Evolutionary conservation across 2,888 invertebrate species (phyloP).

Genomic region (Pinctada fucata): DNA sequence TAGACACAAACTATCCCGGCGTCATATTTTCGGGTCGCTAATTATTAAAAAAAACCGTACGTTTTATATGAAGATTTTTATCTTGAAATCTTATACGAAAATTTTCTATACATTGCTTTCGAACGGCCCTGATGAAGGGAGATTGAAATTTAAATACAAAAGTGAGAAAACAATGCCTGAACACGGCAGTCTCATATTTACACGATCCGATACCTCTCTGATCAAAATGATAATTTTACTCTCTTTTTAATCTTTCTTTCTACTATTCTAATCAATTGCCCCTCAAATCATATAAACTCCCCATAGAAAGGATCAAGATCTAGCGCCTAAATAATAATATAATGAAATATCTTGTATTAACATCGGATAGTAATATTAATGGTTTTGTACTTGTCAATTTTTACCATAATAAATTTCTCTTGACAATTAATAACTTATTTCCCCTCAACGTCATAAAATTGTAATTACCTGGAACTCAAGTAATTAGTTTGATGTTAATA

Average conservation of each 20-base stretch:
- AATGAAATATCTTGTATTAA: too few species aligned
- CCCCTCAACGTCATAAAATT: too few species aligned
- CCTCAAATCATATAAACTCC: too few species aligned
- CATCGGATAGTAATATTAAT: too few species aligned
- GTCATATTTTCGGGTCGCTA: slow-evolving; percentile 38
- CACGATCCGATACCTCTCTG: slow-evolving; percentile 32
- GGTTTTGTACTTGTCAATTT: too few species aligned
- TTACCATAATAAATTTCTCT: too few species aligned
- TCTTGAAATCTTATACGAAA: slow-evolving; percentile 39
- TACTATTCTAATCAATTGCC: too few species aligned
- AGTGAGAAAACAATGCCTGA: slow-evolving; percentile 18
- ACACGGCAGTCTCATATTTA: slow-evolving; percentile 31
- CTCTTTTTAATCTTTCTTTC: background rate
- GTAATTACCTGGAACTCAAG: too few species aligned
- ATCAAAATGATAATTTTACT: slow-evolving; percentile 21
- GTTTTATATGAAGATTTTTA: slow-evolving; percentile 41
- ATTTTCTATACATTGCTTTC: slow-evolving; percentile 28
- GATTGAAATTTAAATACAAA: slow-evolving; percentile 19
- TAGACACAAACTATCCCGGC: slow-evolving; percentile 25
- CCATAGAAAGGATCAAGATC: too few species aligned
- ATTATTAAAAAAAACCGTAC: slow-evolving; percentile 34
- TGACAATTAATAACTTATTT: too few species aligned
- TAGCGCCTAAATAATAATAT: too few species aligned
- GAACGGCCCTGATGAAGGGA: slow-evolving; percentile 26
- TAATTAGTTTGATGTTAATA: too few species aligned